phyloP scores from a whole-genome alignment of 2,888 invertebrate species.

The Acrobasis repandana region DNA sequence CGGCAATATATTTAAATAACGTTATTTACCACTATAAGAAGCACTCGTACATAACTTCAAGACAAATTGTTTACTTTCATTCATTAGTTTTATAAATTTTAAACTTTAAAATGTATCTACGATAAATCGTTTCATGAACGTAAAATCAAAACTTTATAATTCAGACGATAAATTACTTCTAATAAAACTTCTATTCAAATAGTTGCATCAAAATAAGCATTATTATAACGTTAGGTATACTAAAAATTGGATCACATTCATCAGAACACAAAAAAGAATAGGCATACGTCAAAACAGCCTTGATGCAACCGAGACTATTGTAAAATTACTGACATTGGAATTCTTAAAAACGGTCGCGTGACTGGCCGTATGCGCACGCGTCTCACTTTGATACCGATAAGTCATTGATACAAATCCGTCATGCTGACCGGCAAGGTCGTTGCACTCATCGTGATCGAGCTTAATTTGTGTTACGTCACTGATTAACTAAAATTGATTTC shows the following conservation, averaged over 20 bases:
- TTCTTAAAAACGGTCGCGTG: conserved; percentile 35
- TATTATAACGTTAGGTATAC: background rate
- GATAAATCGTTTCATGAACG: too few relatives aligned
- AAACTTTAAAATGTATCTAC: too few relatives aligned
- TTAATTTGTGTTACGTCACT: conserved; percentile 22
- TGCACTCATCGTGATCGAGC: conserved; percentile 42
- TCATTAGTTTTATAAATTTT: too few relatives aligned
- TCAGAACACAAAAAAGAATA: conserved; percentile 1
- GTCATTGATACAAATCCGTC: conserved; percentile 49
- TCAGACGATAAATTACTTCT: background rate
- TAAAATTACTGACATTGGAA: conserved; percentile 27
- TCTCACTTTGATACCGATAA: conserved; percentile 33
- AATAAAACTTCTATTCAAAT: background rate
- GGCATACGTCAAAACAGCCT: conserved; percentile 11
- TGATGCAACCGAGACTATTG: conserved; percentile 13
- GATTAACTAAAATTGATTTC: background rate
- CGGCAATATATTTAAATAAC: too few relatives aligned
- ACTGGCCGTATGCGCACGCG: conserved; percentile 35
- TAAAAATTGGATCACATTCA: background rate
- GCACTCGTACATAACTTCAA: too few relatives aligned
- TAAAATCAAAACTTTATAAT: too few relatives aligned
- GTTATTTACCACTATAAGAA: too few relatives aligned
- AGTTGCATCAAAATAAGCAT: background rate
- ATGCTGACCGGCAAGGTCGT: conserved; percentile 51
- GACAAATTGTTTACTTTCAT: too few relatives aligned